These are phyloP conservation scores for Mellilla xanthometata DNA, from an alignment of 2,888 invertebrate genomes.

Conservation along the genomic window DNA sequence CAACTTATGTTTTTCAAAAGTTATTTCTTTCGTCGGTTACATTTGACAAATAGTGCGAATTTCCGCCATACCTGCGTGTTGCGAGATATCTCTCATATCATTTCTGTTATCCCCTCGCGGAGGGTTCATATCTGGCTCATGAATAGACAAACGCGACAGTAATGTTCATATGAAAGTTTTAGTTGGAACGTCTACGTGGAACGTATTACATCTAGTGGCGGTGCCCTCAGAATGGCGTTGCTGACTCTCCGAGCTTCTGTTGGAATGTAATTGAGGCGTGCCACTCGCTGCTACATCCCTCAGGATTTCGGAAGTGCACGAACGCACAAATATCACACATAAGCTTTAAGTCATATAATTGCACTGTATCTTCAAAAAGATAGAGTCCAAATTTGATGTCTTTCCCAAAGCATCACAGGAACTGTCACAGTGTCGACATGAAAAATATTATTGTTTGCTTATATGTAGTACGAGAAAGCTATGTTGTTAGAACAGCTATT, in stretches of 20 bases:
- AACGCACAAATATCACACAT: conserved; percentile 38
- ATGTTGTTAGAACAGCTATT: conserved; percentile 20
- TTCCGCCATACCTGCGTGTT: background rate
- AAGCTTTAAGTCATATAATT: background rate
- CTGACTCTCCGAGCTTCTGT: conserved; percentile 57
- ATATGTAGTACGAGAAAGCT: conserved; percentile 16
- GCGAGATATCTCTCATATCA: conserved; percentile 2
- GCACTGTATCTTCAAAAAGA: conserved; percentile 6
- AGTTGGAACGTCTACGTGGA: conserved; percentile 21
- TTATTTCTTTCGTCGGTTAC: background rate
- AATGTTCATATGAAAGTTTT: conserved; percentile 32
- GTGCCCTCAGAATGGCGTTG: conserved; percentile 48
- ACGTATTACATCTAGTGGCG: conserved; percentile 52
- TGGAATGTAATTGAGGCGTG: conserved; percentile 69
- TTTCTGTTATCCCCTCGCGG: conserved; percentile 7
- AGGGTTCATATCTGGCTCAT: conserved; percentile 8
- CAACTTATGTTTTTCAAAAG: background rate
- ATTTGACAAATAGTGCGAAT: no score
- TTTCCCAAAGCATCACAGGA: conserved; percentile 15
- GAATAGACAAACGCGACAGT: conserved; percentile 19
- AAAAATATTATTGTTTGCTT: conserved; percentile 31
- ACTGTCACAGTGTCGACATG: conserved; percentile 23
- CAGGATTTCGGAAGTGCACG: conserved; percentile 48
- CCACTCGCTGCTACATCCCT: conserved; percentile 52
- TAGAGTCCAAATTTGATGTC: conserved; percentile 15